These are phyloP conservation scores for Peromyscus nudipes DNA, from an alignment of 2,797 vertebrate genomes.

Conservation along the genomic window DNA sequence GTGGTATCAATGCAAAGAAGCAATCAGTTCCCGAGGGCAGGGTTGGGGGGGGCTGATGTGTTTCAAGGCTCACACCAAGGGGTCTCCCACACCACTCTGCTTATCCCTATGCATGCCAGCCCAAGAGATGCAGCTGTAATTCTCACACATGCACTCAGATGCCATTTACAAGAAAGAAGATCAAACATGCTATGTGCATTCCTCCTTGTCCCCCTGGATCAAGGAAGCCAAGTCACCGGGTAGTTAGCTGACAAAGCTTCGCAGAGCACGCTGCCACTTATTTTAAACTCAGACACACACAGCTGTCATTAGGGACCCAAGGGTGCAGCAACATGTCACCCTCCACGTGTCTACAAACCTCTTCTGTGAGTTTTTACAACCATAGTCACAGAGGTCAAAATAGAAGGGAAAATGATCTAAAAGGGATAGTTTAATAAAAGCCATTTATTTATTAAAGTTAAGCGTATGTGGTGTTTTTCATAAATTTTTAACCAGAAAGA, in stretches of 20 bases:
- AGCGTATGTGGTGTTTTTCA: not conserved
- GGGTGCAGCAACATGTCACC: not conserved
- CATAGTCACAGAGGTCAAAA: not conserved
- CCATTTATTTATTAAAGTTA: not conserved
- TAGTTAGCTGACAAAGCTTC: constrained; percentile 7
- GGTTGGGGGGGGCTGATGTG: not conserved
- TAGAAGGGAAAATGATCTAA: not conserved
- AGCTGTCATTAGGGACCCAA: not conserved
- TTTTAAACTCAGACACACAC: constrained; percentile 22
- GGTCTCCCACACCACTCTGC: not conserved
- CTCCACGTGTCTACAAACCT: not conserved
- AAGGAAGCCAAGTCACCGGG: constrained; percentile 20
- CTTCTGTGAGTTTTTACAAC: not conserved
- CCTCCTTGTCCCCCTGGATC: constrained; percentile 73
- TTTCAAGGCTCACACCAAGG: not conserved
- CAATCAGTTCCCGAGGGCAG: not conserved
- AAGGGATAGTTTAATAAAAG: not conserved
- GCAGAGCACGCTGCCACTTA: not conserved
- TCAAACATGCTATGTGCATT: constrained; percentile 6
- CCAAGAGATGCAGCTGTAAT: not conserved
- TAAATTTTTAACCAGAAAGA: not conserved
- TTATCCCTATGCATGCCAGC: not conserved
- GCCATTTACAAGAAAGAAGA: constrained; percentile 43
- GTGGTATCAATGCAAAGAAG: not conserved
- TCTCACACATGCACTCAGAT: constrained; percentile 21